A percentile compares a stretch with the other conserved stretches of the same genome.
Evolutionary conservation across 2,888 invertebrate genomes (phyloP).

Genomic region (Villa cingulata): DNA sequence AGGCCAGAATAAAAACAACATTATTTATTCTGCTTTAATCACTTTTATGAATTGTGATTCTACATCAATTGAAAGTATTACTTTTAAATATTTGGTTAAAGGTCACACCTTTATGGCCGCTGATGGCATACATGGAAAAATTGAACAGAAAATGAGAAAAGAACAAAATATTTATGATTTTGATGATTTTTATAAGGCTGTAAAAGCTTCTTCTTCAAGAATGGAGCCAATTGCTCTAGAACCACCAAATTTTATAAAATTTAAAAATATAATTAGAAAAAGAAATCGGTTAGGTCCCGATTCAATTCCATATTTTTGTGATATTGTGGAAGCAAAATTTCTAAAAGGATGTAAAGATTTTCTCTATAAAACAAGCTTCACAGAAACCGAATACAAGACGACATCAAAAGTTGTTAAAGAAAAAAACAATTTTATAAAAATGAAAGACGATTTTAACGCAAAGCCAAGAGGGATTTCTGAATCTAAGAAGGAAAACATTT

Average conservation of each 20-base stretch:
- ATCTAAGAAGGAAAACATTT: too few relatives aligned
- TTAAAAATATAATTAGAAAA: neutral
- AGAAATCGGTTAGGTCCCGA: neutral
- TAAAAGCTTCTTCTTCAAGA: neutral
- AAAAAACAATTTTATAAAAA: too few relatives aligned
- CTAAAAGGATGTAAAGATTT: neutral
- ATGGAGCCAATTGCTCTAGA: neutral
- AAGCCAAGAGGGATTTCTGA: too few relatives aligned
- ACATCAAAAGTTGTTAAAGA: too few relatives aligned
- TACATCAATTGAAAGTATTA: neutral
- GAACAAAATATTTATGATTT: neutral
- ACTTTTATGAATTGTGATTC: neutral
- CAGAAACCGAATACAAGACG: too few relatives aligned
- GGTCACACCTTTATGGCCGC: constrained; percentile 2
- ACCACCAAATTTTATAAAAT: neutral
- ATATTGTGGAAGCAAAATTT: neutral
- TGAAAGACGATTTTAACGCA: too few relatives aligned
- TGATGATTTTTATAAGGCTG: neutral
- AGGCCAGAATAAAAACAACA: neutral
- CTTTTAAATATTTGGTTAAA: neutral
- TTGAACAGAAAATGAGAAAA: neutral
- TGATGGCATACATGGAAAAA: neutral
- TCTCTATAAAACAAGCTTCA: too few relatives aligned
- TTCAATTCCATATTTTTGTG: neutral
- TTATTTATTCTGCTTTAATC: neutral